Evolutionary conservation across 64 coral and sea anemone species (phyloP).

Genomic region (Dendronephthya gigantea): DNA sequence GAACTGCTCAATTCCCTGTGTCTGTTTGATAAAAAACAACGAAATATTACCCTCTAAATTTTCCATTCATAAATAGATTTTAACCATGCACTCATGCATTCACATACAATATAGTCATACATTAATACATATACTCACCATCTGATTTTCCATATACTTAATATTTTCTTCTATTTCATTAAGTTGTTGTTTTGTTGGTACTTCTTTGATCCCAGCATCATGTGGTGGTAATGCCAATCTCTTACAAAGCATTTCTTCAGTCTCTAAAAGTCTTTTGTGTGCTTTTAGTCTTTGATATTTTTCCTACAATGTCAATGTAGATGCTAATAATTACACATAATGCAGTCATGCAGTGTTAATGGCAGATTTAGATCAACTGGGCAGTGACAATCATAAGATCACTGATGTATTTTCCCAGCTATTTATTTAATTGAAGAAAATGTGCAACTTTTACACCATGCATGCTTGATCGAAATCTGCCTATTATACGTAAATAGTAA

Average conservation of each 20-base stretch:
- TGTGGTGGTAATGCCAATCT: neutral
- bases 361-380: too few species aligned
- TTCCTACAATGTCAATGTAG: neutral
- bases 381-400: too few species aligned
- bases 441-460: too few species aligned
- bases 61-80: too few species aligned
- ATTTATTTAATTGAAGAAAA: too few species aligned
- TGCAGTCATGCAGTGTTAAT: neutral
- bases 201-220: neutral
- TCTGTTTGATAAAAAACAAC: neutral
- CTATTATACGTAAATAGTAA: too few species aligned
- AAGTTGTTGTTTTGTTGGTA: conserved; percentile 1
- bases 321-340: neutral
- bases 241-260: neutral
- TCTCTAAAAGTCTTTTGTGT: neutral
- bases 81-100: too few species aligned
- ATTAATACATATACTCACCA: neutral
- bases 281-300: conserved; percentile 12
- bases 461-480: too few species aligned
- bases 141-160: conserved; percentile 1
- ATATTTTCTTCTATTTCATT: neutral
- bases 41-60: too few species aligned
- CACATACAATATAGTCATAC: too few species aligned
- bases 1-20: neutral
- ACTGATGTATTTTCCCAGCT: too few species aligned